These are phyloP conservation scores for Sebastolobus altivelis DNA, from an alignment of 2,797 vertebrate genomes.

Conservation along the genomic window DNA sequence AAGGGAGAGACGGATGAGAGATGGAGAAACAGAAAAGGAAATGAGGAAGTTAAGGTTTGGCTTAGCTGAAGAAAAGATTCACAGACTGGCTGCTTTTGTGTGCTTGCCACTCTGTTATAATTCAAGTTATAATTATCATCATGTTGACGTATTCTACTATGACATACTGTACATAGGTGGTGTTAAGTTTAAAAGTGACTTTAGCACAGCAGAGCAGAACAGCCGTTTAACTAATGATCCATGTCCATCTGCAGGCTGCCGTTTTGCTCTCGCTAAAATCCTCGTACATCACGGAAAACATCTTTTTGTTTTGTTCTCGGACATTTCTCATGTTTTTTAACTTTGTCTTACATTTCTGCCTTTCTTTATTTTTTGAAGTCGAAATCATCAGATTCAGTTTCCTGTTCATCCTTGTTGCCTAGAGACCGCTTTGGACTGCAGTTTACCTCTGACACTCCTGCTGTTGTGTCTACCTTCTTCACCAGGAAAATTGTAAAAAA, in stretches of 20 bases:
- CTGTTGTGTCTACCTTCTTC: conserved; percentile 5
- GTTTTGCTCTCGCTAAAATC: conserved; percentile 1
- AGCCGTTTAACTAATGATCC: conserved; percentile 14
- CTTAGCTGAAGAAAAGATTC: conserved; percentile 46
- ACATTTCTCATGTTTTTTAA: conserved; percentile 3
- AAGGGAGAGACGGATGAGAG: conserved; percentile 45
- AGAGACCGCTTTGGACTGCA: conserved; percentile 54
- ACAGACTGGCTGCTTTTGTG: conserved; percentile 27
- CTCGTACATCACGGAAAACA: neutral
- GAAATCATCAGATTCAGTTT: conserved; percentile 46
- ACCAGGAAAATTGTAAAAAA: neutral
- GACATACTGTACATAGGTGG: neutral
- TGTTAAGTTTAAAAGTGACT: conserved; percentile 24
- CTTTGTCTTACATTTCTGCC: neutral
- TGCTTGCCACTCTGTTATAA: conserved; percentile 11
- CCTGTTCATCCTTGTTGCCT: conserved; percentile 56
- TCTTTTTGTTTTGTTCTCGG: conserved; percentile 3
- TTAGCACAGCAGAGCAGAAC: conserved; percentile 2
- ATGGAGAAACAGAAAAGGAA: conserved; percentile 46
- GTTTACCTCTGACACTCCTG: conserved; percentile 46
- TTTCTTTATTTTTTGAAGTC: conserved; percentile 7
- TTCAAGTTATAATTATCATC: conserved; percentile 34
- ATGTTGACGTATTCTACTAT: conserved; percentile 34
- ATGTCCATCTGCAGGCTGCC: conserved; percentile 6
- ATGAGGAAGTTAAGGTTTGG: conserved; percentile 54